Base-by-base conservation (phyloP, 2,797 vertebrate genomes). In the Valencia hispanica region DNA sequence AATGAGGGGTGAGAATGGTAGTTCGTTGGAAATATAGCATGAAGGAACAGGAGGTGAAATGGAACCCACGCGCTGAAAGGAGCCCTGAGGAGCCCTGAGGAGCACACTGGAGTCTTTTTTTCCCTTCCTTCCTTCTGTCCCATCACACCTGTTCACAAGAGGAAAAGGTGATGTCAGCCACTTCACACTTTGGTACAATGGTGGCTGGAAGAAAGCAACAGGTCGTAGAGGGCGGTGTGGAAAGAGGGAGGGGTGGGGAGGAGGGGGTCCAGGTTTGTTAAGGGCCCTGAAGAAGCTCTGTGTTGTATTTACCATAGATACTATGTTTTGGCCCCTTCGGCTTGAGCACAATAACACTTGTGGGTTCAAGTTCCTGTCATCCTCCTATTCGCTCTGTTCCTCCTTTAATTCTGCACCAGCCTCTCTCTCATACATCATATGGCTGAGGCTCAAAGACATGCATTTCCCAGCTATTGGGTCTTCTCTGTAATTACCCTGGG, bases 91-190 rank as follows among this genome's bases (percentile, higher is more conserved):
- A 82, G 84, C 76, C 53, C 72, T 0, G 70, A 79, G 74, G 73
- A 71, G 72, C 73, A 77, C 77, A 69, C 0, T 69, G 71, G 71
- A 36, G 72, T 79, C 71, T 84, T 74, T 85, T 48, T 50, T 20
- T 50, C 48, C n/a, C n/a, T 18, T 36, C 32, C 20, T 11, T 25
- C 20, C 86, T 77, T 22, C 78, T 70, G 34, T 84, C 81, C 82
- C 87, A 88, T 94, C 92, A 94, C 95, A 96, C 95, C 95, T 96
- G 95, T 95, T 95, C 91, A 92, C 88, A 89, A 93, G 92, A 94
- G 94, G 93, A 95, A 94, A 73, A 80, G 79, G 86, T 96, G 95
- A 95, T 95, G 94, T 95, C 95, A 96, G 77, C 90, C 91, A 88
- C 92, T 93, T 90, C 87, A 91, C 90, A 88, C 86, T 83, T 72